Base-by-base conservation (phyloP, 92 coral and sea anemone species). In the Chrysogorgia sp. region DNA sequence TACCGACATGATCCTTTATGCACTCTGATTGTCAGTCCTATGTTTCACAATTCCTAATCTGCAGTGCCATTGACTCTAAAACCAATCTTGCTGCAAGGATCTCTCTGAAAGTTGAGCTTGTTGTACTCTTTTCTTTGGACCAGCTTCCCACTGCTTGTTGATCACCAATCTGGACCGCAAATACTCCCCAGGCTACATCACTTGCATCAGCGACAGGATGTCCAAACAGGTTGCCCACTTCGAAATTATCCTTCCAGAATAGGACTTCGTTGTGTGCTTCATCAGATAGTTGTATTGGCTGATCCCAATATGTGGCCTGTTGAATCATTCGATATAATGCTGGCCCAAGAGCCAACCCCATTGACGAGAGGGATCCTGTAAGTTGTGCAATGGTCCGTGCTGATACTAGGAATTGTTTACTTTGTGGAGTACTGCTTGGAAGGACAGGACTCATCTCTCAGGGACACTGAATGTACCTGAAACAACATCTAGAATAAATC, bases 161-260 rank as follows among this genome's bases (percentile, higher is more conserved):
- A 4, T 71, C 77, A 49, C 77, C 77, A 49, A 71, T 40, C 32
- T 71, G 62, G 10, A 71, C 62, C 0, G 63, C 62, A 26, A 40
- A 71, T 12, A 90, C 92, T 20, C 90, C 88, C 88, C 93, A 89
- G 24, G 86, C 86, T 5, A 60, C 47, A 14, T 86, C 88, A 62
- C 88, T 85, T 19, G 90, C 92, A 85, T 85, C 88, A 7, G 90
- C 82, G 57, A 60, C 82, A 7, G 86, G 15, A 17, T 37, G 12
- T 37, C 43, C 43, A 37, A 12, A 37, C 12, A 37, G 43, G 26
- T 7, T 52, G 22, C 65, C 34, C 58, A 82, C 87, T 52, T 89
- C 89, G 23, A 86, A 83, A 45, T 82, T 85, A 14, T 58, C 35
- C 58, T 63, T 49, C 93, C 86, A 86, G 66, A 85, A 88, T 61